Percentiles rank a stretch among this genome's conserved stretches.
Evolutionary conservation across 37 sponge, comb jelly and placozoan genomes (phyloP).

Genomic region (Aplysina aerophoba): DNA sequence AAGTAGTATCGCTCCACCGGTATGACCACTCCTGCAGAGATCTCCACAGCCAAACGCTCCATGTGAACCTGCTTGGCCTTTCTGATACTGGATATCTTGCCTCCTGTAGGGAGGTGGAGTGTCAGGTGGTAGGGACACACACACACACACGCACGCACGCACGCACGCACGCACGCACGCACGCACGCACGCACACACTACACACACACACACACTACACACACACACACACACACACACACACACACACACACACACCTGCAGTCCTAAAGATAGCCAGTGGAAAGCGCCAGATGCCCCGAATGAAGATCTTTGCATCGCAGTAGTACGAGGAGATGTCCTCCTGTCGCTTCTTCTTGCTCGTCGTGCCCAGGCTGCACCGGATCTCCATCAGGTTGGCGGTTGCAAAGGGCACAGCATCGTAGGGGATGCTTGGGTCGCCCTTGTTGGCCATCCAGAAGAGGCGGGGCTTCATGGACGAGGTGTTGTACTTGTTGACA

Average conservation of each 20-base stretch:
- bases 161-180: constrained; percentile 38
- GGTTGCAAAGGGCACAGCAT: constrained; percentile 85
- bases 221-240: too few species aligned
- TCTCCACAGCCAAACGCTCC: constrained; percentile 64
- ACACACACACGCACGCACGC: constrained; percentile 40
- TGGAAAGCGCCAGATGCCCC: constrained; percentile 69
- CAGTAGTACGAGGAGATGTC: constrained; percentile 45
- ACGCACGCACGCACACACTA: too few species aligned
- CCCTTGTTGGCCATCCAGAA: constrained; percentile 88
- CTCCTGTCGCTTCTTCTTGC: constrained; percentile 34
- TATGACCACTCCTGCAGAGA: constrained; percentile 56
- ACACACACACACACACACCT: too few species aligned
- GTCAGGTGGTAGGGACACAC: too few species aligned
- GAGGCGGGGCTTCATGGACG: constrained; percentile 69
- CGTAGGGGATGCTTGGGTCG: constrained; percentile 83
- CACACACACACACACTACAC: too few species aligned
- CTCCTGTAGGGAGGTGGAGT: neutral
- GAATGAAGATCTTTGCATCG: constrained; percentile 68
- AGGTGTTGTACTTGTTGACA: constrained; percentile 63
- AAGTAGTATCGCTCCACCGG: constrained; percentile 74
- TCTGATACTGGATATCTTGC: constrained; percentile 10
- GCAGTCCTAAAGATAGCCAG: constrained; percentile 42
- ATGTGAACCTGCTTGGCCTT: constrained; percentile 61
- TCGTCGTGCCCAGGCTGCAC: constrained; percentile 26
- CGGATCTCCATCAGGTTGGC: constrained; percentile 32